Conservation (phyloP, 2,113 vertebrate genomes). For the Rhodinocichla rosea region DNA sequence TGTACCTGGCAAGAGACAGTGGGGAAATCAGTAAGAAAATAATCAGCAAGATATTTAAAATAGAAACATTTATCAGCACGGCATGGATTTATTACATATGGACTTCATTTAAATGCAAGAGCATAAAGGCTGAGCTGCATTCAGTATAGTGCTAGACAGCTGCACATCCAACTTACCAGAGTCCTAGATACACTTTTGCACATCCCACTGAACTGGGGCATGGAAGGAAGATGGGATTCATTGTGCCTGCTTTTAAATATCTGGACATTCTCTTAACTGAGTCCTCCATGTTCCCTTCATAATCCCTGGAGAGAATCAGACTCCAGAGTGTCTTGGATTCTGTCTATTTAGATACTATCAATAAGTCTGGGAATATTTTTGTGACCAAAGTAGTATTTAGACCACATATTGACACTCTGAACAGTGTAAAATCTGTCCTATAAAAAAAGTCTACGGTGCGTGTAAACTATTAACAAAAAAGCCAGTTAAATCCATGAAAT, state of each 20-base stretch:
- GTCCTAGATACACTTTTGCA: background rate
- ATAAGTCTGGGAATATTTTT: background rate
- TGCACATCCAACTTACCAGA: background rate
- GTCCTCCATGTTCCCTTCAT: background rate
- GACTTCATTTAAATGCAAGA: background rate
- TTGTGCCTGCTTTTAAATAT: background rate
- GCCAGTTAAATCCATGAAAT: background rate
- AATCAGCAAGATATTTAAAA: background rate
- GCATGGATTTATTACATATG: background rate
- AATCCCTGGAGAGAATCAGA: background rate
- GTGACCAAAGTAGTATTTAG: background rate
- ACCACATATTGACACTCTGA: background rate
- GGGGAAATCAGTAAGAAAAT: background rate
- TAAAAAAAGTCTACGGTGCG: background rate
- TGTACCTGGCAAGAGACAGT: background rate
- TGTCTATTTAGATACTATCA: background rate
- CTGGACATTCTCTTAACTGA: background rate
- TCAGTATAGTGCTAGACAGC: background rate
- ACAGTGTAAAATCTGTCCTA: background rate
- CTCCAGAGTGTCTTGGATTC: background rate
- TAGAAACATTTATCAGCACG: background rate
- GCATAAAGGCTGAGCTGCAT: background rate
- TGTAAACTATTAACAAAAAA: background rate
- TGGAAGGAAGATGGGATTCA: background rate
- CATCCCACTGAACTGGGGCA: background rate